phyloP scores from a whole-genome alignment of 1,140 invertebrate genomes.

The Drosophila tristis region DNA sequence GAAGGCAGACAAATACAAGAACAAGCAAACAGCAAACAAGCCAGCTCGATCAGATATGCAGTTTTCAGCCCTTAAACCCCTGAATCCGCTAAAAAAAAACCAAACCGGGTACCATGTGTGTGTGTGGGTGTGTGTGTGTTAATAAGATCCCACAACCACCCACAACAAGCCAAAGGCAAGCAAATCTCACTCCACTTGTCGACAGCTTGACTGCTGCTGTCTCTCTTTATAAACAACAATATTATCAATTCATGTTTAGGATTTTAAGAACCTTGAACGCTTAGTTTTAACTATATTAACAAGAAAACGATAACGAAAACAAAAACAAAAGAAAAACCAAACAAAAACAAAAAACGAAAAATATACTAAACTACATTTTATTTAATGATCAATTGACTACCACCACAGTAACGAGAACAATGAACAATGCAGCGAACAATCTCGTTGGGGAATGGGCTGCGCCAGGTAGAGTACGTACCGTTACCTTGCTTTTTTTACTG shows the following conservation, averaged over 20 bases:
- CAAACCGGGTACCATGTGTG: too few species aligned
- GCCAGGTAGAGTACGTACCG: constrained; percentile 58
- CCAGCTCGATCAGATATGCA: constrained; percentile 30
- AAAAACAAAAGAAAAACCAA: constrained; percentile 25
- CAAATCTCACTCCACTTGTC: constrained; percentile 30
- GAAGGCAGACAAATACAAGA: constrained; percentile 66
- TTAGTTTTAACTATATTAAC: constrained; percentile 77
- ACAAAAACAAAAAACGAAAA: constrained; percentile 40
- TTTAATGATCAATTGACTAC: constrained; percentile 49
- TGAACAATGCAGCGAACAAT: constrained; percentile 18
- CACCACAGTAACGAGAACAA: constrained; percentile 15
- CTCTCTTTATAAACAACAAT: constrained; percentile 61
- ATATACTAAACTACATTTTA: constrained; percentile 69
- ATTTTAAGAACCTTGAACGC: constrained; percentile 73
- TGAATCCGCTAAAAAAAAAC: too few species aligned
- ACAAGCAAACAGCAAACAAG: constrained; percentile 38
- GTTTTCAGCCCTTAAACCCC: constrained; percentile 1
- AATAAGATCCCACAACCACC: constrained; percentile 31
- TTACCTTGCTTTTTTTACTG: constrained; percentile 15
- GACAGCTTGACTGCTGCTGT: constrained; percentile 64
- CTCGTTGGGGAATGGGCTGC: constrained; percentile 16
- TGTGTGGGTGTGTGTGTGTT: too few species aligned
- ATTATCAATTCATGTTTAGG: constrained; percentile 76
- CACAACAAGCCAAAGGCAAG: constrained; percentile 21
- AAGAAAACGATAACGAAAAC: constrained; percentile 34